Evolutionary conservation across 2,797 vertebrate species (phyloP).

Genomic region (Amphiprion clarkii): DNA sequence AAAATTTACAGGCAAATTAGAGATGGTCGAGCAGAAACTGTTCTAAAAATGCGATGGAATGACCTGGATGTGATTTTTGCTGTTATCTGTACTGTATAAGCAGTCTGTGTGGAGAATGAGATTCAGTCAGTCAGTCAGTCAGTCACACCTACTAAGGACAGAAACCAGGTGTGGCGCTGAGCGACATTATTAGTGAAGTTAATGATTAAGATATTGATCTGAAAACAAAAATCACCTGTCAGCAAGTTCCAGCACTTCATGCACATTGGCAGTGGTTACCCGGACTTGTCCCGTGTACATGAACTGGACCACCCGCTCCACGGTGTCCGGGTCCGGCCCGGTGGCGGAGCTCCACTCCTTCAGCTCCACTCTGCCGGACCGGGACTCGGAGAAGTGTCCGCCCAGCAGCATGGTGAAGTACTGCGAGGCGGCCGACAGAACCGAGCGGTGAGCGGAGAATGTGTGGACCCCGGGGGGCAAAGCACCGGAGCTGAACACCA

Average conservation of each 20-base stretch:
- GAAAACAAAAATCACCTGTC: conserved; percentile 87
- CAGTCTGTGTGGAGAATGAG: too few species aligned
- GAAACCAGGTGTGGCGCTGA: too few species aligned
- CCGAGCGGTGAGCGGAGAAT: conserved; percentile 90
- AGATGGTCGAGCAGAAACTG: too few species aligned
- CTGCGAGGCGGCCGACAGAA: conserved; percentile 91
- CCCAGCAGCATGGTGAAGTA: conserved; percentile 91
- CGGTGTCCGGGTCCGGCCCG: conserved; percentile 91
- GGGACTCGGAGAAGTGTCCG: conserved; percentile 90
- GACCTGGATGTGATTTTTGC: too few species aligned
- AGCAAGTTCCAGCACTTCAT: conserved; percentile 93
- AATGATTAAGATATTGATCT: too few species aligned
- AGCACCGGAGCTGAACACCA: conserved; percentile 86
- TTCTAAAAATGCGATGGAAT: too few species aligned
- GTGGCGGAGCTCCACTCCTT: conserved; percentile 92
- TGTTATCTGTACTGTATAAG: too few species aligned
- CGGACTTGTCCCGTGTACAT: conserved; percentile 95
- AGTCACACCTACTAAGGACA: too few species aligned
- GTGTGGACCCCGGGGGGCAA: conserved; percentile 39
- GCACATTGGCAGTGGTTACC: conserved; percentile 90
- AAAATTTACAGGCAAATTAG: too few species aligned
- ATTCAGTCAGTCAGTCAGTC: too few species aligned
- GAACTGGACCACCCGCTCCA: conserved; percentile 92
- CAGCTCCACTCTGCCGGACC: conserved; percentile 90
- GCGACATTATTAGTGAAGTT: too few species aligned